These are phyloP conservation scores for Pantherophis vulpinus DNA, from an alignment of 2,797 vertebrate species.

Conservation along the genomic window DNA sequence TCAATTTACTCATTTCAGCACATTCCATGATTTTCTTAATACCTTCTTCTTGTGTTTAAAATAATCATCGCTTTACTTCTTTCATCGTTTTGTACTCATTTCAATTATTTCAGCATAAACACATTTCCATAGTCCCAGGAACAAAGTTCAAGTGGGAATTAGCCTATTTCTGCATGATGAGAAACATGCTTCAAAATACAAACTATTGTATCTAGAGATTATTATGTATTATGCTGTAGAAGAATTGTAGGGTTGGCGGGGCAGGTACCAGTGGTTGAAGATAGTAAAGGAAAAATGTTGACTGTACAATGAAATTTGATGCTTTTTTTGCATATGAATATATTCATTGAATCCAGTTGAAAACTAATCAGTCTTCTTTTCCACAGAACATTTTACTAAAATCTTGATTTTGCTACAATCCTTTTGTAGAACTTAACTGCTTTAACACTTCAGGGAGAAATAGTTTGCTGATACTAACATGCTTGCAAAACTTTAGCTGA, in stretches of 20 bases:
- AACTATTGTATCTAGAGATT: neutral
- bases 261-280: neutral
- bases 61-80: neutral
- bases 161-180: no score
- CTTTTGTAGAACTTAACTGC: neutral
- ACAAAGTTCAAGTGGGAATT: no score
- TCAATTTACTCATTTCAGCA: no score
- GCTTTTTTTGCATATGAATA: neutral
- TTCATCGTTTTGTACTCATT: neutral
- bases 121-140: no score
- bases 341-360: neutral
- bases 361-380: neutral
- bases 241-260: neutral
- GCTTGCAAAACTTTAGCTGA: neutral
- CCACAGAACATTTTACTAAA: neutral
- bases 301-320: neutral
- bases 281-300: neutral
- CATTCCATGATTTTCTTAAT: no score
- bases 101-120: no score
- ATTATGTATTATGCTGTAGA: neutral
- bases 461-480: neutral
- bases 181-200: no score
- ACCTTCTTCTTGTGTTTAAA: no score
- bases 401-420: neutral
- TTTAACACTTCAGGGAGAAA: neutral